These are phyloP conservation scores for Acromyrmex echinatior DNA, from an alignment of 1,140 invertebrate species.

Conservation along the genomic window DNA sequence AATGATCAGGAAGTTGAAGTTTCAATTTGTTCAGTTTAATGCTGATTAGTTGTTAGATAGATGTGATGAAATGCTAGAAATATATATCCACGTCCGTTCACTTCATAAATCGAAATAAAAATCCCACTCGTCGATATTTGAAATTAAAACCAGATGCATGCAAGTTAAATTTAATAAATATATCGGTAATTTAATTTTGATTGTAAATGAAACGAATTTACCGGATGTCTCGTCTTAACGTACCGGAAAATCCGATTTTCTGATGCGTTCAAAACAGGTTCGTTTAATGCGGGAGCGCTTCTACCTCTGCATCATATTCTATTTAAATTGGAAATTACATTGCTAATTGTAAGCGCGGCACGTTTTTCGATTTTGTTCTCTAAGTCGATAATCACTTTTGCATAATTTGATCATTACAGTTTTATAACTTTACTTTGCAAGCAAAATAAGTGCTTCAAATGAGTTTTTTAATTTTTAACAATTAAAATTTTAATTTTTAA, in stretches of 20 bases:
- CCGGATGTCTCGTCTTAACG: slow-evolving; percentile 40
- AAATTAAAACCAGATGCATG: slow-evolving; percentile 26
- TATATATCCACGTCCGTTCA: not conserved
- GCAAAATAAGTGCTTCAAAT: not conserved
- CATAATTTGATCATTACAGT: slow-evolving; percentile 33
- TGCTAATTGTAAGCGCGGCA: slow-evolving; percentile 37
- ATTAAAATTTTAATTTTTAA: slow-evolving; percentile 31
- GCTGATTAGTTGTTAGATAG: slow-evolving; percentile 30
- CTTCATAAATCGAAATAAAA: slow-evolving; percentile 1
- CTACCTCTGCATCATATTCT: slow-evolving; percentile 38
- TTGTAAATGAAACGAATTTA: slow-evolving; percentile 47
- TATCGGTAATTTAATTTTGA: slow-evolving; percentile 54
- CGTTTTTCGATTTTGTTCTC: slow-evolving; percentile 36
- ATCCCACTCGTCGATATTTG: not conserved
- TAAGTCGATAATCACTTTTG: slow-evolving; percentile 35
- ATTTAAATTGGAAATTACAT: slow-evolving; percentile 56
- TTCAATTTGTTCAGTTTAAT: slow-evolving; percentile 4
- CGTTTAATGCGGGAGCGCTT: slow-evolving; percentile 34
- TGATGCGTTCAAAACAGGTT: slow-evolving; percentile 36
- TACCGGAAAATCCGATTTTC: slow-evolving; percentile 53
- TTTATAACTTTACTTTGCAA: slow-evolving; percentile 7
- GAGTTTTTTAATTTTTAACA: slow-evolving; percentile 29
- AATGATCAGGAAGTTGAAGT: not conserved
- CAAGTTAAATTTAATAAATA: slow-evolving; percentile 35
- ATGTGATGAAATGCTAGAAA: slow-evolving; percentile 11